Evolutionary conservation across 2,888 invertebrate genomes (phyloP).

Genomic region (Pterobdella sp.): DNA sequence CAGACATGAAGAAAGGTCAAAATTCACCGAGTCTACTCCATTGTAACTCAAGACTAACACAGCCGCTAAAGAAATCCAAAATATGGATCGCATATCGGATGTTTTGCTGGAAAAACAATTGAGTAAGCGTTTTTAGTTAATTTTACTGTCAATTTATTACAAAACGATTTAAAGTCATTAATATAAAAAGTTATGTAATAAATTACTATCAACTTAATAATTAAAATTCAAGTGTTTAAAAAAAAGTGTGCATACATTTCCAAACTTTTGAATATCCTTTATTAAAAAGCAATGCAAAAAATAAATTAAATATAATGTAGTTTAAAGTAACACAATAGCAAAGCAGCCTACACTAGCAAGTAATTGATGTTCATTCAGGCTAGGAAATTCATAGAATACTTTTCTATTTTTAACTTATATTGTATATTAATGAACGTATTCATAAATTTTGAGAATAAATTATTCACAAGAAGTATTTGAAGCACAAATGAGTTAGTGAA

Average conservation of each 20-base stretch:
- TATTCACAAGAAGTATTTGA: not conserved
- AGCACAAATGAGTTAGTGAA: no score
- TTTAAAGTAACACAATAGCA: not conserved
- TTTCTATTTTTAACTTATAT: not conserved
- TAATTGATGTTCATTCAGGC: not conserved
- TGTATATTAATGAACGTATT: not conserved
- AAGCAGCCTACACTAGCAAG: conserved; percentile 15
- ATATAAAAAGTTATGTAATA: not conserved
- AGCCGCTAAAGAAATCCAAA: conserved; percentile 1
- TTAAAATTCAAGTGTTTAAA: not conserved
- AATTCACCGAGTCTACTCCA: not conserved
- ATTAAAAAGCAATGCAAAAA: not conserved
- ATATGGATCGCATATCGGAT: not conserved
- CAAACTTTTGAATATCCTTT: not conserved
- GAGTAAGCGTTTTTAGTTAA: no score
- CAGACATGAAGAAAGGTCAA: conserved; percentile 17
- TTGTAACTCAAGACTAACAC: not conserved
- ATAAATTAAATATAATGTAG: not conserved
- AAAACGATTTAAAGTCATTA: no score
- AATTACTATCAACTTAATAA: not conserved
- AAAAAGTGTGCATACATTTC: not conserved
- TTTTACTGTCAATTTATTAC: no score
- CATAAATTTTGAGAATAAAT: not conserved
- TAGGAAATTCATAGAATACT: not conserved
- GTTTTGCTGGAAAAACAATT: no score